Conservation (phyloP, 2,113 vertebrate species). For the Shinisaurus crocodilurus region DNA sequence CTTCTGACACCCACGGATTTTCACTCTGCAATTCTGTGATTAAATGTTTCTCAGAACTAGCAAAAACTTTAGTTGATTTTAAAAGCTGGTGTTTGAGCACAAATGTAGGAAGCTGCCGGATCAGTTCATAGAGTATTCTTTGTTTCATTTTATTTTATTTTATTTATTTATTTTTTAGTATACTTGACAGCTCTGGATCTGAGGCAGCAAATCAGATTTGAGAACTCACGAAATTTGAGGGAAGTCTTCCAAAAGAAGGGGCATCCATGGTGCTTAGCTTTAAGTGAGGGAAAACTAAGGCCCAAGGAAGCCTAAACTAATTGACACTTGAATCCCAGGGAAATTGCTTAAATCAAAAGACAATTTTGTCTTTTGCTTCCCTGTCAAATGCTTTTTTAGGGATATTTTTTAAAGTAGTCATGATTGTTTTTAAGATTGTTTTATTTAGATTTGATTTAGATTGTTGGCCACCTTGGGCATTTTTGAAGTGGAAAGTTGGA, state of each 20-base stretch:
- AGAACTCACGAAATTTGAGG: not conserved
- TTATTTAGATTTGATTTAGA: too few species aligned
- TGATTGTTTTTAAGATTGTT: too few species aligned
- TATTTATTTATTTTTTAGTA: too few species aligned
- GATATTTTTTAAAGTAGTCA: too few species aligned
- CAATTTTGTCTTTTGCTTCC: not conserved
- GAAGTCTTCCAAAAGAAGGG: not conserved
- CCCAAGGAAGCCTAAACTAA: not conserved
- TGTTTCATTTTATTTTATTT: not conserved
- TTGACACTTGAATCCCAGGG: not conserved
- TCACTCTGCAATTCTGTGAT: not conserved
- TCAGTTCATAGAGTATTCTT: not conserved
- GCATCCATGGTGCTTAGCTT: not conserved
- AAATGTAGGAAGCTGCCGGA: not conserved
- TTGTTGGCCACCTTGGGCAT: too few species aligned
- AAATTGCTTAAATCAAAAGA: not conserved
- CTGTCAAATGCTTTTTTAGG: too few species aligned
- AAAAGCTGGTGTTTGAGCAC: not conserved
- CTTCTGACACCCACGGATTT: not conserved
- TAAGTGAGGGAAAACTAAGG: not conserved
- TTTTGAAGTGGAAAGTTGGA: not conserved
- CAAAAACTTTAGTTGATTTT: not conserved
- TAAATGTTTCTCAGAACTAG: not conserved
- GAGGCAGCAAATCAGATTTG: not conserved
- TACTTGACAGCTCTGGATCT: not conserved